A percentile compares a stretch with the other conserved stretches of the same genome.
Conservation (phyloP, 2,797 vertebrate genomes). For the Oreonectes daqikongensis region DNA sequence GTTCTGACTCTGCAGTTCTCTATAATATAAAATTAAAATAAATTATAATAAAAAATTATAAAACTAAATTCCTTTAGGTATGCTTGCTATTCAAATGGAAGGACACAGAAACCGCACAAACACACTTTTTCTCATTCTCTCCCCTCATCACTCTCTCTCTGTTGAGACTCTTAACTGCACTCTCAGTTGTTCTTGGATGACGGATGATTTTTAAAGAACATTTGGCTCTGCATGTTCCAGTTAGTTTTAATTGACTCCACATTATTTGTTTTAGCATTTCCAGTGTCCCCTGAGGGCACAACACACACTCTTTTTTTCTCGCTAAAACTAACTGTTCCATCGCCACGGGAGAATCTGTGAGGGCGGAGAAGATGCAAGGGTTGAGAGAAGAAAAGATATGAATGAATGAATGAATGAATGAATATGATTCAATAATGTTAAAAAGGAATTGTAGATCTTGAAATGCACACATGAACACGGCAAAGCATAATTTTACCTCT, state of each 20-base stretch:
- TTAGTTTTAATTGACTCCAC: constrained; percentile 12
- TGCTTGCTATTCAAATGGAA: too few relatives aligned
- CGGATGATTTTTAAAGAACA: constrained; percentile 31
- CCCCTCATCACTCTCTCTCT: not conserved
- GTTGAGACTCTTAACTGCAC: constrained; percentile 18
- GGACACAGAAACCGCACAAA: not conserved
- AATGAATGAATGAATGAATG: not conserved
- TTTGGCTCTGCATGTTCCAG: constrained; percentile 10
- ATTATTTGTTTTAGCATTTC: not conserved
- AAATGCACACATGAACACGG: not conserved
- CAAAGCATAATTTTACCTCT: not conserved
- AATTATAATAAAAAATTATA: too few relatives aligned
- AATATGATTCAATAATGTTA: constrained; percentile 4
- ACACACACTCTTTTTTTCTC: not conserved
- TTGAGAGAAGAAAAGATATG: not conserved
- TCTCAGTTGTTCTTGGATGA: constrained; percentile 27
- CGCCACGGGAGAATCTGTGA: not conserved
- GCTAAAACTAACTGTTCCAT: not conserved
- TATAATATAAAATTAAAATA: too few relatives aligned
- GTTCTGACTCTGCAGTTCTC: too few relatives aligned
- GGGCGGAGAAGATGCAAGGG: not conserved
- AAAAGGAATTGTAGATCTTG: not conserved
- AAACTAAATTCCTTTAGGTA: too few relatives aligned
- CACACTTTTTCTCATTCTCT: constrained; percentile 1
- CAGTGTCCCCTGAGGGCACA: not conserved